Evolutionary conservation across 2,888 invertebrate species (phyloP).

Genomic region (Euplexia lucipara): DNA sequence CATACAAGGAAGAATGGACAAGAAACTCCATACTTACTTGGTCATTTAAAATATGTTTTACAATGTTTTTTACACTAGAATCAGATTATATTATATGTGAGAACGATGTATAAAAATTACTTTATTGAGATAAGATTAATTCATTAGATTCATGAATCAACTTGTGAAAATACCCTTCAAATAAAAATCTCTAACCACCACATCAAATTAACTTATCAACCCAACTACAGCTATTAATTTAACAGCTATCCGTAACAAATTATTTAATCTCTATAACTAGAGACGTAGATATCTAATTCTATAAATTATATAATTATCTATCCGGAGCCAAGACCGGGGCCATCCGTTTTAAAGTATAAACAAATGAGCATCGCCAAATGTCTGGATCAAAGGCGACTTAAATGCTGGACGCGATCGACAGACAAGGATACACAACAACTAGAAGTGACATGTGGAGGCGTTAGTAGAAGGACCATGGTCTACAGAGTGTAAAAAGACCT

Average conservation of each 20-base stretch:
- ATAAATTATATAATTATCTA: slow-evolving; percentile 49
- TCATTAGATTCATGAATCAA: neutral
- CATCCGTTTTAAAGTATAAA: slow-evolving; percentile 67
- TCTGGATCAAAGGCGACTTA: slow-evolving; percentile 68
- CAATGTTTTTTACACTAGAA: no score
- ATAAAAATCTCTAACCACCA: neutral
- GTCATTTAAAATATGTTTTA: no score
- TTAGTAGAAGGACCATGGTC: no score
- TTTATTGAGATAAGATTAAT: no score
- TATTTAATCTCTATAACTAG: slow-evolving; percentile 17
- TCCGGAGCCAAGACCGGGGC: slow-evolving; percentile 47
- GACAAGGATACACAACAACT: slow-evolving; percentile 18
- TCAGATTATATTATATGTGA: no score
- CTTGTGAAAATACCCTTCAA: slow-evolving; percentile 22
- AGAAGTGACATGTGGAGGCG: slow-evolving; percentile 28
- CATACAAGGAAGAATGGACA: no score
- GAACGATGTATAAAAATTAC: no score
- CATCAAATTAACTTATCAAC: slow-evolving; percentile 23
- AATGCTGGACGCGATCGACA: slow-evolving; percentile 36
- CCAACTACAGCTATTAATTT: slow-evolving; percentile 13
- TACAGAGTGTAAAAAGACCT: no score
- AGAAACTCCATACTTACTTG: no score
- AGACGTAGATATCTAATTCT: slow-evolving; percentile 38
- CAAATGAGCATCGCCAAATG: slow-evolving; percentile 59
- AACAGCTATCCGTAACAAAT: neutral